Conservation (phyloP, 2,888 invertebrate species). For the Caradrina clavipalpis region DNA sequence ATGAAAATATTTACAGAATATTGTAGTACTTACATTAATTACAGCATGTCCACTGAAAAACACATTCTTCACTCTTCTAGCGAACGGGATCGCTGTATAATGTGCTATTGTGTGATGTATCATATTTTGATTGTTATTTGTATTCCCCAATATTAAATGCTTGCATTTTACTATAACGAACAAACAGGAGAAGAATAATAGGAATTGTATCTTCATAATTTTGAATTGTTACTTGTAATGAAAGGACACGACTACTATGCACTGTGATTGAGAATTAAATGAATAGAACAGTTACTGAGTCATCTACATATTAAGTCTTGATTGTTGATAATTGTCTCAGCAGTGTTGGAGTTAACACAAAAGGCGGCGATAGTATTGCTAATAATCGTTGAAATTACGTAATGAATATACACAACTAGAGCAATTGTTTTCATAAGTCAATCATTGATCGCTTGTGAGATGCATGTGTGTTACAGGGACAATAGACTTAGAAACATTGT, state of each 20-base stretch:
- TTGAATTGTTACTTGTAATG: slow-evolving; percentile 13
- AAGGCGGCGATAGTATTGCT: slow-evolving; percentile 9
- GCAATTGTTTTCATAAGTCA: slow-evolving; percentile 11
- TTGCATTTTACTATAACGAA: slow-evolving; percentile 64
- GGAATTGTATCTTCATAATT: slow-evolving; percentile 65
- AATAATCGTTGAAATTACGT: slow-evolving; percentile 7
- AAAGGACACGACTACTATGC: slow-evolving; percentile 22
- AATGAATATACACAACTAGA: neutral
- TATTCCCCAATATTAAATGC: slow-evolving; percentile 73
- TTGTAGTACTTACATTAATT: slow-evolving; percentile 73
- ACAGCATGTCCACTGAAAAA: slow-evolving; percentile 72
- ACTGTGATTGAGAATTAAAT: slow-evolving; percentile 30
- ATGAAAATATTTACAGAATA: neutral
- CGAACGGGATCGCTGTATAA: slow-evolving; percentile 70
- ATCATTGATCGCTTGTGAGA: neutral
- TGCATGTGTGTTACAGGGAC: slow-evolving; percentile 1
- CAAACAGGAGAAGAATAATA: slow-evolving; percentile 51
- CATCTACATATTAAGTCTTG: neutral
- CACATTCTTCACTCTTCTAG: slow-evolving; percentile 72
- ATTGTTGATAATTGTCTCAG: too few relatives aligned
- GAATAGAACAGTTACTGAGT: slow-evolving; percentile 24
- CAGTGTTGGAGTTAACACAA: neutral
- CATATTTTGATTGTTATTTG: slow-evolving; percentile 65
- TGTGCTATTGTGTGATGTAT: slow-evolving; percentile 68
- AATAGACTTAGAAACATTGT: neutral